phyloP scores from a whole-genome alignment of 1,140 invertebrate species.

The Dinoponera quadriceps region DNA sequence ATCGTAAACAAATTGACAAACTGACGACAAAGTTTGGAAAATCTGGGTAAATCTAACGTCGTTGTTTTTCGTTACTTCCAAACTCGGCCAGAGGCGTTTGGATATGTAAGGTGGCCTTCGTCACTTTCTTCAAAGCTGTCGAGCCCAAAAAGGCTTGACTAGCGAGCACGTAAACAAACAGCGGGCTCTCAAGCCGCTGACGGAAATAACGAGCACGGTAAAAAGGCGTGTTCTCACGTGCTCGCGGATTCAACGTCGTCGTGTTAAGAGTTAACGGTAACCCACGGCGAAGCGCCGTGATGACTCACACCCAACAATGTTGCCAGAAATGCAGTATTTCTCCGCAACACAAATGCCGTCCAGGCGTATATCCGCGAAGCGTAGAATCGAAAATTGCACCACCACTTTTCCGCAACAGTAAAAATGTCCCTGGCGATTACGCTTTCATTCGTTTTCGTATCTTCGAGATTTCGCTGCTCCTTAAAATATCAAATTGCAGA shows the following conservation, averaged over 20 bases:
- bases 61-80: conserved; percentile 1
- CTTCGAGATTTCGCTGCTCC: too few relatives aligned
- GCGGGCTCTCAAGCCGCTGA: conserved; percentile 13
- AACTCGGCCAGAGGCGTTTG: not conserved
- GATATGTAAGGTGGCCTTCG: not conserved
- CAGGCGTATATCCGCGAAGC: not conserved
- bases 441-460: too few relatives aligned
- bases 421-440: too few relatives aligned
- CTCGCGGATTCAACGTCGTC: conserved; percentile 65
- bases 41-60: not conserved
- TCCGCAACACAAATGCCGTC: conserved; percentile 25
- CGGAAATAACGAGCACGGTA: conserved; percentile 48
- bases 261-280: conserved; percentile 72
- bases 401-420: not conserved
- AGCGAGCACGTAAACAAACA: conserved; percentile 28
- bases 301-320: conserved; percentile 63
- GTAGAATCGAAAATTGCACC: not conserved
- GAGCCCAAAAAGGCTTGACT: conserved; percentile 1
- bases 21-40: not conserved
- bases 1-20: not conserved
- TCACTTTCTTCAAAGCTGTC: conserved; percentile 8
- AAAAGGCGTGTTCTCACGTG: conserved; percentile 70
- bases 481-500: too few relatives aligned
- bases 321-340: conserved; percentile 50
- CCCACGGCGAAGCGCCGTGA: conserved; percentile 40